Conservation (phyloP, 35 echinoderm and acorn worm species). For the Ophiothrix spiculata region DNA sequence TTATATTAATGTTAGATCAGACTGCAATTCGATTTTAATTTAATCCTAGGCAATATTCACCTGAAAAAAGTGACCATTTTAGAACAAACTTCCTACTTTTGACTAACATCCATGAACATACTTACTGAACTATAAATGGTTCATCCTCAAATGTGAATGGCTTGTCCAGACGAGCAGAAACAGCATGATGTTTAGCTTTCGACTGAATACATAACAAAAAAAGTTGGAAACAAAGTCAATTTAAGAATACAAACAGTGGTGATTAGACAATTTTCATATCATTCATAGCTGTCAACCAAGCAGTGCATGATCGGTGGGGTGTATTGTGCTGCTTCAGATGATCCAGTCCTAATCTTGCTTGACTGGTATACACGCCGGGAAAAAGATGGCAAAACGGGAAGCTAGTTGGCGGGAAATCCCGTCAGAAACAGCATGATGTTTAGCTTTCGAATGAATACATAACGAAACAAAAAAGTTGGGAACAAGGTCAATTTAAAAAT, state of each 20-base stretch:
- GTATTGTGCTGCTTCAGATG: not conserved
- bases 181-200: constrained; percentile 92
- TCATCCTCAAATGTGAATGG: constrained; percentile 88
- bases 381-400: too few species aligned
- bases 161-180: constrained; percentile 65
- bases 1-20: not conserved
- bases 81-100: too few species aligned
- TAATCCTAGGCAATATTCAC: not conserved
- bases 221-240: not conserved
- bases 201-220: constrained; percentile 53
- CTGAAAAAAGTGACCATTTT: too few species aligned
- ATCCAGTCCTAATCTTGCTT: not conserved
- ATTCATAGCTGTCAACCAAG: not conserved
- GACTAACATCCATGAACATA: too few species aligned
- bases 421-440: constrained; percentile 90
- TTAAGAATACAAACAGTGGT: not conserved
- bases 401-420: too few species aligned
- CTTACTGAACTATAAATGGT: constrained; percentile 94
- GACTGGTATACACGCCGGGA: not conserved
- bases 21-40: not conserved
- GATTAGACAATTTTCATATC: not conserved
- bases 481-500: not conserved
- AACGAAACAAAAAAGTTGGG: not conserved
- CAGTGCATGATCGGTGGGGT: not conserved
- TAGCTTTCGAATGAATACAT: constrained; percentile 80